Conservation (phyloP, 2,113 vertebrate species). For the Oreochromis aureus region DNA sequence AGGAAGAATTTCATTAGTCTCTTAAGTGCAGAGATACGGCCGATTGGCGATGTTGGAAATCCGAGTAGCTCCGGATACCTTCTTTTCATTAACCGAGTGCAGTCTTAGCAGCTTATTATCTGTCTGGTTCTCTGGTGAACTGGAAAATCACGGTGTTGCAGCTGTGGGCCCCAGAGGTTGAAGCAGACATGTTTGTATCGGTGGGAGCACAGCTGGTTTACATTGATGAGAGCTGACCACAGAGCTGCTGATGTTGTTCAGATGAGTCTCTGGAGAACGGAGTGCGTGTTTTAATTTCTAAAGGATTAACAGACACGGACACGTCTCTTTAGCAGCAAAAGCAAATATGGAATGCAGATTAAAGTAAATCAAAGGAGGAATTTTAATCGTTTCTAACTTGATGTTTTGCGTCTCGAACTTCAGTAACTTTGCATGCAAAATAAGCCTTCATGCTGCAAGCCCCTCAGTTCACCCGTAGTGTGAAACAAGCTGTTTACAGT, state of each 20-base stretch:
- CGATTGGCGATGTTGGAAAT: background rate
- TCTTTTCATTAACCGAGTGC: background rate
- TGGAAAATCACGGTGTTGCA: background rate
- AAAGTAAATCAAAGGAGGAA: background rate
- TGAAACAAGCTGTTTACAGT: background rate
- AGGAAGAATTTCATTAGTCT: background rate
- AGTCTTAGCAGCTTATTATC: background rate
- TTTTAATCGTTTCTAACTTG: background rate
- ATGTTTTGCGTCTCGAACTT: background rate
- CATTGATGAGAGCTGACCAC: slow-evolving; percentile 2
- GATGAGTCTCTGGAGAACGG: background rate
- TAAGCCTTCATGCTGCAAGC: background rate
- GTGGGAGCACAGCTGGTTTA: slow-evolving; percentile 4
- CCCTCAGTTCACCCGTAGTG: background rate
- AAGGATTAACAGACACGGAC: background rate
- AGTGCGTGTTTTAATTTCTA: background rate
- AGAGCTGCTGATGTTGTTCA: background rate
- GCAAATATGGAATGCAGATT: background rate
- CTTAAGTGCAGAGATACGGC: background rate
- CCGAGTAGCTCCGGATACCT: background rate
- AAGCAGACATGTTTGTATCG: background rate
- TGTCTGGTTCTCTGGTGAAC: background rate
- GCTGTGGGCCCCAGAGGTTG: background rate
- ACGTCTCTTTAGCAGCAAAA: background rate
- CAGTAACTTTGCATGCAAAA: background rate